Percentiles rank a stretch among this genome's conserved stretches.
Conservation (phyloP, 2,797 vertebrate genomes). For the Basileuterus tristriatus region DNA sequence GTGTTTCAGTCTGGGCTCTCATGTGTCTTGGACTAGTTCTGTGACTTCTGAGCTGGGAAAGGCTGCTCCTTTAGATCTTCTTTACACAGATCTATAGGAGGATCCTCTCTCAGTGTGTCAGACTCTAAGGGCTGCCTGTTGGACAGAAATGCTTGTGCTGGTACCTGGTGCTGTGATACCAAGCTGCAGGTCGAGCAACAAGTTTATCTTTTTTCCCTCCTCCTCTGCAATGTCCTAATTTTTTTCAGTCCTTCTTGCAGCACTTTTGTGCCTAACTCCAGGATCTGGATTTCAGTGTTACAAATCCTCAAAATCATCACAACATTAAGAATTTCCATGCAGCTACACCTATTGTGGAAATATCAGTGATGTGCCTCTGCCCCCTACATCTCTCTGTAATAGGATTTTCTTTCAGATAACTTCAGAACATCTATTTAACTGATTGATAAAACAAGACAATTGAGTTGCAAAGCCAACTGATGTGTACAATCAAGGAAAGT, state of each 20-base stretch:
- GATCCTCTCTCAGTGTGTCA: neutral
- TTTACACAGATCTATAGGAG: neutral
- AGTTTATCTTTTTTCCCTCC: neutral
- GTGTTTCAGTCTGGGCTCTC: neutral
- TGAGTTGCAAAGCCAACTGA: neutral
- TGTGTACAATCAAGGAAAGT: neutral
- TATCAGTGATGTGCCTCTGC: neutral
- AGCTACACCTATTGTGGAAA: neutral
- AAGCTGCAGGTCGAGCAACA: neutral
- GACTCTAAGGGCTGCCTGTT: neutral
- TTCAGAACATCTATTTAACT: neutral
- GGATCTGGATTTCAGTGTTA: neutral
- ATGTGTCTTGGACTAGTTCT: neutral
- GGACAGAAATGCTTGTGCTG: neutral
- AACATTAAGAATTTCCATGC: neutral
- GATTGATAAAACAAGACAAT: neutral
- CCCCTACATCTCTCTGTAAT: neutral
- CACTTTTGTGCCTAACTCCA: neutral
- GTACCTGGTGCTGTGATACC: neutral
- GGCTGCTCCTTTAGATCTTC: neutral
- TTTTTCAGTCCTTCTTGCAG: neutral
- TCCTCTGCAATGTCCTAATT: neutral
- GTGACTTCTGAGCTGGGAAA: neutral
- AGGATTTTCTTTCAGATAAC: neutral
- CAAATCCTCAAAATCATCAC: neutral